A percentile compares a stretch with the other conserved stretches of the same genome.
phyloP scores from a whole-genome alignment of 1,140 invertebrate species.

The Dendrolimus punctatus region DNA sequence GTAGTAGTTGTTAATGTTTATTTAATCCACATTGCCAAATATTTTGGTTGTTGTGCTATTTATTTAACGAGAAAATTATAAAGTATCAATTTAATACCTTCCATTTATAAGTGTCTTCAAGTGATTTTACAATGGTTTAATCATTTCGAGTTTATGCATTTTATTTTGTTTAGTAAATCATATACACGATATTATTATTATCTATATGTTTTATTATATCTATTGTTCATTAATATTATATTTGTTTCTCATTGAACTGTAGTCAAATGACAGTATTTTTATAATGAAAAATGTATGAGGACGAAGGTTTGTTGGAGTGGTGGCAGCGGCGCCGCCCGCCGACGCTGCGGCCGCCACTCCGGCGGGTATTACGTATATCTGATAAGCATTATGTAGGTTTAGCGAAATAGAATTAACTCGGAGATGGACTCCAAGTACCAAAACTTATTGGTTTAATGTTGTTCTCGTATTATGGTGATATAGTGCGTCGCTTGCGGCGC shows the following conservation, averaged over 20 bases:
- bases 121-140: constrained; percentile 62
- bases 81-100: constrained; percentile 65
- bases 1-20: constrained; percentile 62
- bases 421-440: constrained; percentile 66
- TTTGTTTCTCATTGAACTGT: constrained; percentile 68
- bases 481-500: constrained; percentile 62
- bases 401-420: constrained; percentile 69
- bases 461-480: constrained; percentile 71
- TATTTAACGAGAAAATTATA: constrained; percentile 51
- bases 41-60: constrained; percentile 70
- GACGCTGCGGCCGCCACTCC: constrained; percentile 24
- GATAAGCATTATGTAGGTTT: constrained; percentile 74
- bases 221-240: constrained; percentile 64
- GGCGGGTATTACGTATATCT: constrained; percentile 64
- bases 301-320: constrained; percentile 51
- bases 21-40: constrained; percentile 67
- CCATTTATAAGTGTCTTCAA: constrained; percentile 57
- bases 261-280: constrained; percentile 75
- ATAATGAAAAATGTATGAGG: constrained; percentile 70
- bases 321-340: constrained; percentile 4
- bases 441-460: constrained; percentile 69
- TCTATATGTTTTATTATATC: constrained; percentile 59
- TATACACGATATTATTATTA: constrained; percentile 62
- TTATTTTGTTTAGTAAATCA: constrained; percentile 70
- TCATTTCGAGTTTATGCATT: constrained; percentile 70